Base-by-base conservation (phyloP, 2,888 invertebrate species). In the Ethmia dodecea region DNA sequence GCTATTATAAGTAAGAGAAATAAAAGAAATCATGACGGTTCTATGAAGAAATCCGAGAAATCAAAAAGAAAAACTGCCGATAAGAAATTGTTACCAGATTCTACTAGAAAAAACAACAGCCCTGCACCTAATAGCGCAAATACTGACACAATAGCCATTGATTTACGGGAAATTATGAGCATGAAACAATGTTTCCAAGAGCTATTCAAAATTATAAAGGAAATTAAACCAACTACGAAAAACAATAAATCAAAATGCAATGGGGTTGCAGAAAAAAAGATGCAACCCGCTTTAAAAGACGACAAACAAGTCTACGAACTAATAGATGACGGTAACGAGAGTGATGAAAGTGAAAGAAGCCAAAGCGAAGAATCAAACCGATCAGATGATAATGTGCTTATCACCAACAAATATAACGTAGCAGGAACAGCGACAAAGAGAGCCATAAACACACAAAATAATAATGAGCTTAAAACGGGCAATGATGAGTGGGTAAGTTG, bases 301-400 rank as follows among this genome's bases (percentile, higher is more conserved):
- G 12, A 6, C 12, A 5, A 3, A 10, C 11, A 26, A 12, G 11
- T n/a, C n/a, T n/a, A n/a, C n/a, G n/a, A n/a, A n/a, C n/a, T n/a
- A n/a, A n/a, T 32, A 5, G 38, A 43, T 12, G 47, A 48, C 8
- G 30, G 34, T 6, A 37, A 43, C 5, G 46, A 49, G 11, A 31
- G 28, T 33, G 31, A 40, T 33, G 35, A 50, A 14, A 43, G 37
- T 10, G 49, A 42, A 12, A 41, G 42, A 22, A 43, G 47, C 15
- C 40, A 41, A 22, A 43, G 47, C 15, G 60, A 54, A 10, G 67
- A 65, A 28, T 62, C 60, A 4, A 55, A 64, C 34, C 48, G 63
- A n/a, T 64, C 66, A 2, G 64, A 60, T 13, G 70, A 70, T 28
- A 65, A 63, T 35, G 60, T 71, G 13, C 47, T 72, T 1, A 68